Conservation (phyloP, 2,797 vertebrate species). For the Cyprinella venusta region DNA sequence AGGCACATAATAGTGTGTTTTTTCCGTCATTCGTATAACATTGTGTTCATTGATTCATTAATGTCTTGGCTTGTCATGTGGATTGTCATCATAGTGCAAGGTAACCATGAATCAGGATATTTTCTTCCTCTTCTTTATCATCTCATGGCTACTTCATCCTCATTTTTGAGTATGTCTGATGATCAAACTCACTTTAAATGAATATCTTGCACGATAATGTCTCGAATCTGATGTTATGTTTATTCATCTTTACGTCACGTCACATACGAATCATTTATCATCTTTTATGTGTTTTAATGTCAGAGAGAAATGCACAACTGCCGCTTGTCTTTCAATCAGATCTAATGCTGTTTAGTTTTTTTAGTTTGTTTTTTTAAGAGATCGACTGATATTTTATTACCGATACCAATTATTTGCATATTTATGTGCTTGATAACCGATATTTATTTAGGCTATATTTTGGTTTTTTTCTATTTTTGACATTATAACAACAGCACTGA, state of each 20-base stretch:
- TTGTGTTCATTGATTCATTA: conserved; percentile 1
- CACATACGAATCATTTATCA: no score
- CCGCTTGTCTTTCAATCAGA: neutral
- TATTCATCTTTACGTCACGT: neutral
- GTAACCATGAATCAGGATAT: conserved; percentile 37
- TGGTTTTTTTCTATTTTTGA: no score
- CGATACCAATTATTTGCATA: no score
- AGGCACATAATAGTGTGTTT: neutral
- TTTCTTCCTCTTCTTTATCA: neutral
- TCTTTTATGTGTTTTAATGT: neutral
- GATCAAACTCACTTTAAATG: neutral
- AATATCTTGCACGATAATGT: neutral
- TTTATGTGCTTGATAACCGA: no score
- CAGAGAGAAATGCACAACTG: neutral
- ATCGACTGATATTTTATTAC: no score
- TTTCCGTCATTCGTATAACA: neutral
- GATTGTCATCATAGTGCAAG: conserved; percentile 45
- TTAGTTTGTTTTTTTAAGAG: no score
- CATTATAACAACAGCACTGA: no score
- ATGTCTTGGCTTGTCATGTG: conserved; percentile 45
- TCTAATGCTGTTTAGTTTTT: neutral
- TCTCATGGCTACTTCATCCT: neutral
- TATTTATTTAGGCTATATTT: no score
- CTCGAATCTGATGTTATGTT: neutral
- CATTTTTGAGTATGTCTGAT: neutral